These are phyloP conservation scores for Leucoma salicis DNA, from an alignment of 2,888 invertebrate genomes.

Conservation along the genomic window DNA sequence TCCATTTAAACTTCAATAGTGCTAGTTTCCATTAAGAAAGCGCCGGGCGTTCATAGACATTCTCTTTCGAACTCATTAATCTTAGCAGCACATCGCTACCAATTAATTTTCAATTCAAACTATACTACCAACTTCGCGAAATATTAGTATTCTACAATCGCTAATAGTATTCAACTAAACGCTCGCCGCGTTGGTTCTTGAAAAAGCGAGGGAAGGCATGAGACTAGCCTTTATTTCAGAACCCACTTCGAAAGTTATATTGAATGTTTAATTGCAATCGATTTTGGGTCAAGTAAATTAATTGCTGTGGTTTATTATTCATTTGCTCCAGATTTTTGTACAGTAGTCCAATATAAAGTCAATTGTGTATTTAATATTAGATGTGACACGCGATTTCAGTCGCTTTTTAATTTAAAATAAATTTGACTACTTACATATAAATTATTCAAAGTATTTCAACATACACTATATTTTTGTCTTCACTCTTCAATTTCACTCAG, in stretches of 20 bases:
- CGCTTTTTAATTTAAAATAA: too few species aligned
- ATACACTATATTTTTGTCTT: too few species aligned
- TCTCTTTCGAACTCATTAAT: background rate
- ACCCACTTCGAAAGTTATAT: background rate
- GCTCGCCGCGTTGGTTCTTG: slow-evolving; percentile 10
- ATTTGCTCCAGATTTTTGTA: too few species aligned
- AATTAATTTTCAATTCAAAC: slow-evolving; percentile 4
- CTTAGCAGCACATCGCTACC: background rate
- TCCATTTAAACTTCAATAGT: background rate
- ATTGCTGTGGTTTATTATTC: too few species aligned
- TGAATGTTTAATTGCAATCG: slow-evolving; percentile 1
- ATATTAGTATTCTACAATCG: slow-evolving; percentile 15
- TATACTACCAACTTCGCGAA: slow-evolving; percentile 1
- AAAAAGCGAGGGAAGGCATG: background rate
- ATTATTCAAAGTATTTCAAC: too few species aligned
- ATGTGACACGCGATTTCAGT: too few species aligned
- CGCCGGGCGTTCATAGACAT: background rate
- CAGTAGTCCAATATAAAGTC: too few species aligned
- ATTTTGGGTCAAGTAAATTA: background rate
- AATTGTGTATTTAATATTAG: too few species aligned
- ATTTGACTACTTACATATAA: too few species aligned
- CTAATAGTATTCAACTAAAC: slow-evolving; percentile 1
- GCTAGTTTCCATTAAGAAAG: background rate
- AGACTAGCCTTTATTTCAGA: slow-evolving; percentile 5
- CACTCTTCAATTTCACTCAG: too few species aligned